Evolutionary conservation across 2,888 invertebrate species (phyloP).

Genomic region (Opisthograptis luteolata): DNA sequence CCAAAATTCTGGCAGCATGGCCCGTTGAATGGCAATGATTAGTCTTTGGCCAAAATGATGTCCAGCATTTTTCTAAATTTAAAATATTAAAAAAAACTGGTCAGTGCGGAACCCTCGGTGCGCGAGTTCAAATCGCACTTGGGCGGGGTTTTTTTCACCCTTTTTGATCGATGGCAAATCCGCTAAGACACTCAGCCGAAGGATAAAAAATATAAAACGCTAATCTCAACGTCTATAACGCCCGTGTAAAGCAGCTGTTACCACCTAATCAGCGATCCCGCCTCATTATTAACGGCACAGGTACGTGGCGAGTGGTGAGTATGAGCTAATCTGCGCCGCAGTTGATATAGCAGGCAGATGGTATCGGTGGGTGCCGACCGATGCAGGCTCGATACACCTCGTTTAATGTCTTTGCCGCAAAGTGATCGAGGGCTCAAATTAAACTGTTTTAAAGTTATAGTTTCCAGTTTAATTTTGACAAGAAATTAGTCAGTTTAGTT

Average conservation of each 20-base stretch:
- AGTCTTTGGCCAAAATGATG: no score
- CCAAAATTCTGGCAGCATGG: no score
- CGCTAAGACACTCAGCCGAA: no score
- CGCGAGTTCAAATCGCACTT: no score
- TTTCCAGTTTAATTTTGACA: slow-evolving; percentile 16
- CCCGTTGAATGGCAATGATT: no score
- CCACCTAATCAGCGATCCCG: slow-evolving; percentile 21
- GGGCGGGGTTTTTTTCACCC: no score
- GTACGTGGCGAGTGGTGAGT: background rate
- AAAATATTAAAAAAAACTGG: no score
- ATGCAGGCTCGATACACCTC: slow-evolving; percentile 15
- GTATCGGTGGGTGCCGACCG: slow-evolving; percentile 25
- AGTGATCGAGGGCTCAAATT: slow-evolving; percentile 25
- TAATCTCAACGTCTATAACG: background rate
- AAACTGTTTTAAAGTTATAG: slow-evolving; percentile 5
- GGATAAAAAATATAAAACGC: background rate
- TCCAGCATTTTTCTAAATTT: no score
- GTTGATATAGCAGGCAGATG: slow-evolving; percentile 28
- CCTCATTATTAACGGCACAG: slow-evolving; percentile 30
- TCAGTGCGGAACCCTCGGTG: no score
- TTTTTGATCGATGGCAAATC: no score
- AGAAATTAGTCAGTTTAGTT: slow-evolving; percentile 1
- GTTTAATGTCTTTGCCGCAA: slow-evolving; percentile 25
- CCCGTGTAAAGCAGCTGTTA: background rate
- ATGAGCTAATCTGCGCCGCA: slow-evolving; percentile 12